Evolutionary conservation across 2,113 vertebrate species (phyloP), one percentile per base, ranked within the genome.

Genomic region (Chloroceryle aenea): DNA sequence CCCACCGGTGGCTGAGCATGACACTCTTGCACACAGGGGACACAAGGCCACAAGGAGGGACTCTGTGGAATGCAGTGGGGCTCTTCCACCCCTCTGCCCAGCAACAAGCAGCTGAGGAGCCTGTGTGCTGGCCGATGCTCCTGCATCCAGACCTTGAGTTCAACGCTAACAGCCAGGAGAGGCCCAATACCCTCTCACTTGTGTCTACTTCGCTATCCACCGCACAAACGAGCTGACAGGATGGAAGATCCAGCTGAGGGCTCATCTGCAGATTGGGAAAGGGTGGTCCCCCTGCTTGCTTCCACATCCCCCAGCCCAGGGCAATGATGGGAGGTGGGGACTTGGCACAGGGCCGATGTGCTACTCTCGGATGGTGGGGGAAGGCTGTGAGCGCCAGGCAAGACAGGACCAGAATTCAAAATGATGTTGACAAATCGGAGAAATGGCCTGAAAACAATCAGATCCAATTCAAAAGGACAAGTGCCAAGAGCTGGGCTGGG

Each of bases 351-450:
- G 87, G 90, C 92, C 90, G 82, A 66, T 6, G 5, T 6, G 8
- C 76, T 80, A 29, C 26, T 6, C 94, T 94, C 80, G 55, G 80
- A 89, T 95, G 90, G 93, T 4, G 25, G 90, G 83, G 89, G 79
- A 29, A 85, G 80, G 73, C 86, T 90, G 88, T 3, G 23, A 55
- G 86, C 62, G 64, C 86, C 13, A 3, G 76, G 73, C 68, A 89
- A 93, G 94, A 90, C 95, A 92, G 83, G 93, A 87, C 86, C 86
- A 68, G 96, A 95, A 97, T 95, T 93, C 34, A 0, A 95, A 95
- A 95, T 89, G 96, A 96, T 97, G 96, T 95, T 97, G 96, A 96
- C 96, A 95, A 97, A 95, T 97, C 14, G 69, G 94, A 96, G 95
- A 95, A 97, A 95, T 95, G 96, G 95, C 93, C 96, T 95, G 96